Percentiles rank a stretch among this genome's conserved stretches.
Conservation (phyloP, 2,797 vertebrate genomes). For the Protosalanx chinensis region DNA sequence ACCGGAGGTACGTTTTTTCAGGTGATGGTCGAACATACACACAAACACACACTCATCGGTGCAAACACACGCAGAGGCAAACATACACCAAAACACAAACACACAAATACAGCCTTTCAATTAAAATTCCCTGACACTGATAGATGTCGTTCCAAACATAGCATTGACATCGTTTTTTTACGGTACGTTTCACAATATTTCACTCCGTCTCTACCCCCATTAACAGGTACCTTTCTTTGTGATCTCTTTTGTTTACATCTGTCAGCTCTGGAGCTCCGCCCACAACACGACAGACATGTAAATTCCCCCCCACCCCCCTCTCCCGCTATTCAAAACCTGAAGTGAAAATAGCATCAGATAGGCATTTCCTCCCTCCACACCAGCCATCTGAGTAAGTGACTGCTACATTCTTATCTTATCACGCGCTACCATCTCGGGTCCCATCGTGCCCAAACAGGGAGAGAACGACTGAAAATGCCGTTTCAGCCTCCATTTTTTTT, state of each 20-base stretch:
- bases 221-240: no score
- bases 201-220: not conserved
- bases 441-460: constrained; percentile 74
- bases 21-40: not conserved
- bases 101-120: not conserved
- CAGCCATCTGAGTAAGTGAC: constrained; percentile 64
- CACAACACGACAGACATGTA: constrained; percentile 60
- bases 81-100: constrained; percentile 1
- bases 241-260: constrained; percentile 55
- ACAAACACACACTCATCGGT: not conserved
- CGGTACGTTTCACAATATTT: not conserved
- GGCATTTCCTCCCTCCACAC: constrained; percentile 71
- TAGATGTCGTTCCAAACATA: not conserved
- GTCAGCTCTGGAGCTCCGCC: constrained; percentile 33
- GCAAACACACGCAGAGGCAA: not conserved
- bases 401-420: constrained; percentile 79
- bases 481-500: constrained; percentile 55
- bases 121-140: not conserved
- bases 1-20: no score
- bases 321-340: constrained; percentile 71
- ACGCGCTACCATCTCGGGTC: constrained; percentile 69
- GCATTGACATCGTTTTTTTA: not conserved
- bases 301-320: constrained; percentile 58
- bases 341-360: constrained; percentile 75
- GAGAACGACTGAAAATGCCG: constrained; percentile 63